Evolutionary conservation across 2,797 vertebrate genomes (phyloP).

Genomic region (Anas bernieri): DNA sequence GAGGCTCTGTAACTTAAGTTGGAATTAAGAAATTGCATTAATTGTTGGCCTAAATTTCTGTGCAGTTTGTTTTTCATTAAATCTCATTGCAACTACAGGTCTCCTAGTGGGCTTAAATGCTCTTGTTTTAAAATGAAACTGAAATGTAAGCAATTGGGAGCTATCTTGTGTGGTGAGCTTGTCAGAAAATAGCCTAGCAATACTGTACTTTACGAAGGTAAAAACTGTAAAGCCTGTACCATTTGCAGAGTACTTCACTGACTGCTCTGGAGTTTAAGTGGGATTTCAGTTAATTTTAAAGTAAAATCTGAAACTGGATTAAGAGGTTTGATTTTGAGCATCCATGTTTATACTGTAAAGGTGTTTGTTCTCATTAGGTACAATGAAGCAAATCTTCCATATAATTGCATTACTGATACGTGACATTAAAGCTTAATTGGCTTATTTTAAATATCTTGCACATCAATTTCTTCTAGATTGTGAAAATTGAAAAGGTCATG

Average conservation of each 20-base stretch:
- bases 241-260: neutral
- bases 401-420: conserved; percentile 80
- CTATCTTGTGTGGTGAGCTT: neutral
- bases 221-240: neutral
- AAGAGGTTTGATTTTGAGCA: conserved; percentile 65
- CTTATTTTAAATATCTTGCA: conserved; percentile 78
- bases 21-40: neutral
- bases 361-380: conserved; percentile 79
- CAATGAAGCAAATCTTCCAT: conserved; percentile 79
- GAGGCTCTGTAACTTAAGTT: neutral
- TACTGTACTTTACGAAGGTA: neutral
- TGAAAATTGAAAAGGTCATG: conserved; percentile 81
- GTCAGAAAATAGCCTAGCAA: neutral
- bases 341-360: conserved; percentile 73
- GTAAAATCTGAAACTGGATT: neutral
- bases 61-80: neutral
- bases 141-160: neutral
- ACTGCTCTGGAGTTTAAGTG: neutral
- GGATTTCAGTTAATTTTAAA: conserved; percentile 20
- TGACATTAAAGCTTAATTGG: conserved; percentile 81
- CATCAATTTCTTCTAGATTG: conserved; percentile 77
- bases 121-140: neutral
- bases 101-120: neutral
- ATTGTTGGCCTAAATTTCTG: neutral
- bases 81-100: neutral